Conservation (phyloP, 2,113 vertebrate genomes). For the Melanerpes formicivorus region DNA sequence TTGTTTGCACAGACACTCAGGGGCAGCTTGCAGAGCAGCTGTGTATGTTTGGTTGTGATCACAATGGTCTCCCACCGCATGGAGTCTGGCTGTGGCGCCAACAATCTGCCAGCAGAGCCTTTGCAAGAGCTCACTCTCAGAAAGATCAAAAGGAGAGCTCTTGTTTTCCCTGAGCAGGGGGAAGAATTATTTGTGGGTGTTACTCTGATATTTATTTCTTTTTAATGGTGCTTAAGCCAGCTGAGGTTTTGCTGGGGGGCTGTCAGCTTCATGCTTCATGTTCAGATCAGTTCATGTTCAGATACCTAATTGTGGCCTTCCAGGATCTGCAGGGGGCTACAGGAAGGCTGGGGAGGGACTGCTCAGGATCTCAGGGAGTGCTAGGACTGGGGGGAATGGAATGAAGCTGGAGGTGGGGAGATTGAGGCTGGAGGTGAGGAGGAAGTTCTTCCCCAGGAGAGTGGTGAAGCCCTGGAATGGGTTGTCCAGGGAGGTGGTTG, state of each 20-base stretch:
- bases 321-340: no score
- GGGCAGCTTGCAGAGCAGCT: neutral
- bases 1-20: neutral
- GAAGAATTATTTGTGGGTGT: neutral
- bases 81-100: neutral
- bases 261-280: no score
- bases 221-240: neutral
- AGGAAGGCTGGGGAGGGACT: no score
- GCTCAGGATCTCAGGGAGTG: no score
- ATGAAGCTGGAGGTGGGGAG: no score
- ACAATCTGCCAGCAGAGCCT: neutral
- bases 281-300: no score
- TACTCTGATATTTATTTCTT: neutral
- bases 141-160: conserved; percentile 6
- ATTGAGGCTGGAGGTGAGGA: no score
- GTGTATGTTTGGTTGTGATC: neutral
- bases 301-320: no score
- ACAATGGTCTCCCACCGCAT: neutral
- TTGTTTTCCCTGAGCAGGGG: neutral
- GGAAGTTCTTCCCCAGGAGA: no score
- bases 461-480: no score
- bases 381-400: no score
- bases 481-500: no score
- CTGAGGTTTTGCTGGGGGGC: neutral
- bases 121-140: neutral